Percentiles rank a stretch among this genome's conserved stretches.
phyloP scores from a whole-genome alignment of 2,797 vertebrate genomes.

The Rhinogobio ventralis region DNA sequence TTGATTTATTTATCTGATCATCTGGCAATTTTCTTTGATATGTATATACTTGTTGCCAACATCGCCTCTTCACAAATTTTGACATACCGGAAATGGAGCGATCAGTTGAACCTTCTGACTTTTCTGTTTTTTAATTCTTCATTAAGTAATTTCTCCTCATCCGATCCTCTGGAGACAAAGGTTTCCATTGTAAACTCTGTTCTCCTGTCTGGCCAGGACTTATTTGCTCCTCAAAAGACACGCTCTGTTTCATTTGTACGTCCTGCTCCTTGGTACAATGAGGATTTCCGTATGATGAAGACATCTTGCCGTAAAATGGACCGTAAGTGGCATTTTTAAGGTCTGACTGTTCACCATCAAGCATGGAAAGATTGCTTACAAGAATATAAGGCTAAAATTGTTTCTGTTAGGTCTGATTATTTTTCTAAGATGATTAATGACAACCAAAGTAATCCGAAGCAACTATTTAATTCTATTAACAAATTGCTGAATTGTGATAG shows the following conservation, averaged over 20 bases:
- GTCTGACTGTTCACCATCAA: not conserved
- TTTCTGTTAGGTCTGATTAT: not conserved
- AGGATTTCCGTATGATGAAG: not conserved
- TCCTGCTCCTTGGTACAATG: not conserved
- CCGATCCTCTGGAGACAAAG: not conserved
- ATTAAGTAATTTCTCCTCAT: not conserved
- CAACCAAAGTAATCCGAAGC: not conserved
- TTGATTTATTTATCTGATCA: not conserved
- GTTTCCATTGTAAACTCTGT: not conserved
- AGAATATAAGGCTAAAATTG: not conserved
- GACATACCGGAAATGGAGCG: not conserved
- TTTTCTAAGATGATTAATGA: not conserved
- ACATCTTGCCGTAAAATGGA: not conserved
- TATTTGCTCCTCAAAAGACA: not conserved
- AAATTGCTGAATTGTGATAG: not conserved
- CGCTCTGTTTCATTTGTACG: not conserved
- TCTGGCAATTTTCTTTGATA: not conserved
- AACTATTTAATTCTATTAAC: not conserved
- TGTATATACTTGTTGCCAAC: not conserved
- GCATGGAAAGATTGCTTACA: not conserved
- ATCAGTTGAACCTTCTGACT: not conserved
- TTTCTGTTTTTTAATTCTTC: not conserved
- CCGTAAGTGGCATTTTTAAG: not conserved
- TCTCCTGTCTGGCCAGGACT: not conserved
- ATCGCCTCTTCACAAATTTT: not conserved